Evolutionary conservation across 2,797 vertebrate genomes (phyloP), one percentile per base, ranked within the genome.

Genomic region (Danionella dracula): DNA sequence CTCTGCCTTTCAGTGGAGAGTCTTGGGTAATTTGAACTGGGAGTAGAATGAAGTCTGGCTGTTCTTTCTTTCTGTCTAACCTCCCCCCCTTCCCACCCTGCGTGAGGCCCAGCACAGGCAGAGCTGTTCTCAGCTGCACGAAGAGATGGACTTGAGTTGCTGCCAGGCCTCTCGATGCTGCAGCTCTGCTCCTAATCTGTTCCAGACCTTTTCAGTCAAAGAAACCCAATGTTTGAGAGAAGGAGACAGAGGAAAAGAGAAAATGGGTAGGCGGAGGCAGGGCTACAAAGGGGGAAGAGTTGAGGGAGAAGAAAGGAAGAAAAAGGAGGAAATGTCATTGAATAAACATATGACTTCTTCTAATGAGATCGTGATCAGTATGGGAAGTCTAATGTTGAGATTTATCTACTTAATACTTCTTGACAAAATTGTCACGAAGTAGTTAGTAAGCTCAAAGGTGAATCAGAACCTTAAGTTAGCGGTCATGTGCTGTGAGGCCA

Each of bases 141-240:
- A 89, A 88, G 90, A 94, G 93, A 94, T 92, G 91, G 90, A 84
- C 90, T 91, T 94, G 93, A 93, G 87, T 87, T 76, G 78, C 72
- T 87, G 94, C 93, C 94, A 97, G 85, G 82, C 80, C 89, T 90
- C 91, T 94, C 92, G 90, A 92, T 93, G 92, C 88, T 92, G 91
- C 83, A 88, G 90, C 90, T 70, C 79, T 86, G 89, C 88, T 92
- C 91, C 90, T 97, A 96, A 96, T 96, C 92, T 94, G 88, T 94
- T 96, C 93, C 94, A 97, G 95, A 93, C 92, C 87, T 92, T 94
- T 92, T 91, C 90, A 92, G 90, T 93, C 89, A 90, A 92, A 91
- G 90, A 92, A 82, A 89, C 89, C 84, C 85, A 91, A 81, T 84
- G 83, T 55, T 53, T 53, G 31, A 31, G 38, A 11, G 37, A 46